Percentiles rank a stretch among this genome's conserved stretches.
These are phyloP conservation scores for Epinotia brunnichana DNA, from an alignment of 2,888 invertebrate species.

Conservation along the genomic window DNA sequence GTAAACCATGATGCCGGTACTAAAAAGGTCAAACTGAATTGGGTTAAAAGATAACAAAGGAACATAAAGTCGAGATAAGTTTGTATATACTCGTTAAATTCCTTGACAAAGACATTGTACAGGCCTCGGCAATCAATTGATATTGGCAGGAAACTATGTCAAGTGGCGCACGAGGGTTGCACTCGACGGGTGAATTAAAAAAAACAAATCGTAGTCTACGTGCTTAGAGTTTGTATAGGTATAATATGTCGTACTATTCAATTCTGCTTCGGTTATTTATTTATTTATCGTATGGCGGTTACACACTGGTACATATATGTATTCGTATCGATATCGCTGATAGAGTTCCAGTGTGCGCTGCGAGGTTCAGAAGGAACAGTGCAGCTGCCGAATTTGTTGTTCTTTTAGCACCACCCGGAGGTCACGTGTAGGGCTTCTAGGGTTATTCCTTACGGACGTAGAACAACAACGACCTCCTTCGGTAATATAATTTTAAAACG, in stretches of 20 bases:
- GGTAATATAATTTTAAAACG: neutral
- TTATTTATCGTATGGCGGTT: too few species aligned
- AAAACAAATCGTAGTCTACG: conserved; percentile 32
- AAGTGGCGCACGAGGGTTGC: conserved; percentile 55
- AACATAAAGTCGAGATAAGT: conserved; percentile 45
- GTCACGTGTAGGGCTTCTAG: too few species aligned
- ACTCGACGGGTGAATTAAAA: conserved; percentile 33
- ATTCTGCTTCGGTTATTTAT: neutral
- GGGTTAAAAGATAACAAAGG: conserved; percentile 53
- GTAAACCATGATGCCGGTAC: conserved; percentile 42
- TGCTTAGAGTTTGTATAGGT: neutral
- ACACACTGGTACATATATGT: too few species aligned
- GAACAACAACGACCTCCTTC: too few species aligned
- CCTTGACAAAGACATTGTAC: conserved; percentile 65
- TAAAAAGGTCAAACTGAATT: conserved; percentile 52
- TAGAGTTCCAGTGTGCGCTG: too few species aligned
- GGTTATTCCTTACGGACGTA: too few species aligned
- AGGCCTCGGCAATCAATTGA: conserved; percentile 52
- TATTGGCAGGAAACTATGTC: conserved; percentile 62
- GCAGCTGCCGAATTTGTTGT: too few species aligned
- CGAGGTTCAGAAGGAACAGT: too few species aligned
- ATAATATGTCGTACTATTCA: neutral
- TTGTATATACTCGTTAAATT: conserved; percentile 51
- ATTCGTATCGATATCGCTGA: too few species aligned
- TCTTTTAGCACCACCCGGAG: too few species aligned